Percentiles rank a stretch among this genome's conserved stretches.
phyloP scores from a whole-genome alignment of 2,113 vertebrate species.

The Cygnus buccinator region DNA sequence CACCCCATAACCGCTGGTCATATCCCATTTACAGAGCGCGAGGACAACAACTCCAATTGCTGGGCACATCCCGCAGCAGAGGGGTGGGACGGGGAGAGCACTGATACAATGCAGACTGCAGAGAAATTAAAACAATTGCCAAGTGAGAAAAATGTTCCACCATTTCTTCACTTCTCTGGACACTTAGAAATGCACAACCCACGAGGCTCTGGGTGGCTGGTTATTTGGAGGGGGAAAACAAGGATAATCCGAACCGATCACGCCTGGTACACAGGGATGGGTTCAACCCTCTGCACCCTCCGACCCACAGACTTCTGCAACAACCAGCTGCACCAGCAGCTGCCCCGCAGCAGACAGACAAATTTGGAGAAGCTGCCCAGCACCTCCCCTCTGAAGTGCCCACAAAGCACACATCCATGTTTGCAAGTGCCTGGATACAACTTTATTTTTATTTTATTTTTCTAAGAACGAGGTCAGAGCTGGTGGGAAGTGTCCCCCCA shows the following conservation, averaged over 20 bases:
- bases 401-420: not conserved
- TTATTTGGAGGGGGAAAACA: too few relatives aligned
- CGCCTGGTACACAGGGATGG: not conserved
- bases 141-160: not conserved
- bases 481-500: not conserved
- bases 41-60: fast-evolving
- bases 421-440: not conserved
- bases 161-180: not conserved
- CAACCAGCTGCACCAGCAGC: not conserved
- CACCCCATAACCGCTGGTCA: not conserved
- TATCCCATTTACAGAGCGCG: not conserved
- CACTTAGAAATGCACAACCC: not conserved
- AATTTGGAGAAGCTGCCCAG: not conserved
- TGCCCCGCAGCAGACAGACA: not conserved
- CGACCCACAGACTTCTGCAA: not conserved
- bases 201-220: not conserved
- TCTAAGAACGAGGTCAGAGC: not conserved
- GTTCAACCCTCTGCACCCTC: not conserved
- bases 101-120: fast-evolving
- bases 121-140: not conserved
- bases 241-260: too few relatives aligned
- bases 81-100: not conserved
- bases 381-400: not conserved
- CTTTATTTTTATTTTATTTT: not conserved
- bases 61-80: fast-evolving